These are phyloP conservation scores for Eupithecia pulchellata DNA, from an alignment of 2,888 invertebrate species.

Conservation along the genomic window DNA sequence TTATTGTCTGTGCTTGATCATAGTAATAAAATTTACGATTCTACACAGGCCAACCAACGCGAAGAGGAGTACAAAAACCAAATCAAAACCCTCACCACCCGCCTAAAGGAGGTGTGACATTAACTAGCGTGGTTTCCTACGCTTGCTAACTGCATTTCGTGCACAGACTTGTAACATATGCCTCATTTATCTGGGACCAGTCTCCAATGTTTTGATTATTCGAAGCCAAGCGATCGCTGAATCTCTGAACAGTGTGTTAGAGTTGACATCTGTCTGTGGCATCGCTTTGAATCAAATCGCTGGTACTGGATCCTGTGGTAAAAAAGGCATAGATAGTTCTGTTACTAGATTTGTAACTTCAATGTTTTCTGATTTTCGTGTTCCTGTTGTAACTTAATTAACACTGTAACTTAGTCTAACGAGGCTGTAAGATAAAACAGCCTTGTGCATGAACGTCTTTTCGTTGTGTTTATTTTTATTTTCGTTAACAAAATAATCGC, in stretches of 20 bases:
- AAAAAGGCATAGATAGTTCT: conserved; percentile 64
- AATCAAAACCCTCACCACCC: conserved; percentile 99
- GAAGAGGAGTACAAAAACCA: conserved; percentile 99
- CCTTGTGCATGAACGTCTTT: conserved; percentile 73
- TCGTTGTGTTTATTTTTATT: conserved; percentile 65
- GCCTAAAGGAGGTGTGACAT: conserved; percentile 98
- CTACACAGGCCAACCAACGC: conserved; percentile 97
- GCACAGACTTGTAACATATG: conserved; percentile 60
- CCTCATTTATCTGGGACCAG: conserved; percentile 39
- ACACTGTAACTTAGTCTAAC: conserved; percentile 53
- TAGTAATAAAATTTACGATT: conserved; percentile 66
- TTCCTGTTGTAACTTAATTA: conserved; percentile 47
- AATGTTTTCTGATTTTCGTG: conserved; percentile 61
- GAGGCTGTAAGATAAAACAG: conserved; percentile 52
- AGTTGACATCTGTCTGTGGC: background rate
- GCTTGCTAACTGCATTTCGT: conserved; percentile 81
- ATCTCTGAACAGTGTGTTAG: background rate
- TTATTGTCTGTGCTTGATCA: conserved; percentile 17
- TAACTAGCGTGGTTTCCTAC: conserved; percentile 68
- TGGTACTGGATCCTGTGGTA: conserved; percentile 48
- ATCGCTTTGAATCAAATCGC: background rate
- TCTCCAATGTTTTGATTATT: background rate
- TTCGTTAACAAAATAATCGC: conserved; percentile 82
- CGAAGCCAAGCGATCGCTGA: too few species aligned
- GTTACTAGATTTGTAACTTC: conserved; percentile 59